Evolutionary conservation across 2,797 vertebrate species (phyloP), one percentile per base, ranked within the genome.

Genomic region (Cossypha caffra): DNA sequence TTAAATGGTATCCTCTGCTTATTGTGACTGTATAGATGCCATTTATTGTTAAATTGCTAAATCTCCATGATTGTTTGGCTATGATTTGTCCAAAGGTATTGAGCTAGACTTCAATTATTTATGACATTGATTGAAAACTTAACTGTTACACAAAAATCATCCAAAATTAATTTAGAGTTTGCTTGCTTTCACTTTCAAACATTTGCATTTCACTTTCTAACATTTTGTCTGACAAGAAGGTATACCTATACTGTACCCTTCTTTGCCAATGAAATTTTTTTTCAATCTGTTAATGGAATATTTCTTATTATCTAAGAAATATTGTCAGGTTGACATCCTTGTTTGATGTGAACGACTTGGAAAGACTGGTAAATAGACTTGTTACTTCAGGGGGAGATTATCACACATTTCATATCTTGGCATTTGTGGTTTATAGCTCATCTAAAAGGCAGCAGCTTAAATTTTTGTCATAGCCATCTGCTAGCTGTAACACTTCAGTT

Each of bases 331-430:
- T 94, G 59, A 66, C 33, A 75, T 72, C 61, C 37, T 92, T 69
- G 37, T 31, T 94, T 54, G 55, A 4, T 76, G 35, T 33, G 28
- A 94, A 72, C 0, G 1, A 76, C 86, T 84, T 78, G 26, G 42
- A 86, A 91, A 81, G 21, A 50, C 45, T 80, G n/a, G 50, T 55
- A 95, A 96, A 90, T 50, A 89, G 26, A 48, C 92, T 96, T 86
- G 37, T 76, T 92, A 80, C 31, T 86, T 86, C 19, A 72, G 43
- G 52, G 47, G 17, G 55, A 92, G 40, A 86, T 96, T 90, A 71
- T 77, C 43, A 59, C n/a, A 74, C 31, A 48, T 79, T 88, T 84
- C 59, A 45, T 48, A 73, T 40, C 33, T 78, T 81, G 43, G 33
- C 38, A 76, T 84, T 94, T 96, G 73, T 82, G 43, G 19, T 88